Base-by-base conservation (phyloP, 2,797 vertebrate species). In the Pseudochaenichthys georgianus region DNA sequence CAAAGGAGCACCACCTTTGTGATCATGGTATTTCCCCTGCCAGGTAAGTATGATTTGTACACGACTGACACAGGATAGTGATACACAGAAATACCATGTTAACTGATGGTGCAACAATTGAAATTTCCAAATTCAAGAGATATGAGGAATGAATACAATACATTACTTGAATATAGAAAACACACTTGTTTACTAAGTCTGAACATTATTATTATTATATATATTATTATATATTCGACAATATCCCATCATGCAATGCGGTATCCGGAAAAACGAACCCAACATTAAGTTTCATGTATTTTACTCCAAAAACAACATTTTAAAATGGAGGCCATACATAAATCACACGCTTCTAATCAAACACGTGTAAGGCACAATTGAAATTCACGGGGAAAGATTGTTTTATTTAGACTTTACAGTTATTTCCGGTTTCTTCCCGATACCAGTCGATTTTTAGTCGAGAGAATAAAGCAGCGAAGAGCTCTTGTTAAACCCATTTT, bases 11-110 rank as follows among this genome's bases (percentile, higher is more conserved):
- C 67, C 79, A 77, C 59, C 73, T 79, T 77, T 51, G 5, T 83
- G 68, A 81, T 81, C 84, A 78, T 55, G 64, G 70, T 77, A 47
- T 78, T 70, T 74, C 79, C 72, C 72, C 63, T 81, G 61, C 57
- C 60, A 53, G 61, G 70, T 80, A 75, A 75, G 66, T 80, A 80
- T 80, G 67, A 80, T 28, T 67, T 80, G 67, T 50, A 41, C 17
- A 28, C 0, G 5, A 43, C 5, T 0, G 64, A 1, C 19, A 9
- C 15, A 13, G 1, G 1, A 0, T 0, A 0, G 0, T 48, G 0
- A 1, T 42, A 51, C 46, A n/a, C 38, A 28, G 9, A n/a, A 41
- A 66, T 9, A n/a, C 21, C 38, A 2, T 13, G 15, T 3, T 66
- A 5, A 15, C 38, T 45, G 3, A 34, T 15, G 58, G 23, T 19